Percentiles rank a stretch among this genome's conserved stretches.
Evolutionary conservation across 2,113 vertebrate species (phyloP).

Genomic region (Protobothrops mucrosquamatus): DNA sequence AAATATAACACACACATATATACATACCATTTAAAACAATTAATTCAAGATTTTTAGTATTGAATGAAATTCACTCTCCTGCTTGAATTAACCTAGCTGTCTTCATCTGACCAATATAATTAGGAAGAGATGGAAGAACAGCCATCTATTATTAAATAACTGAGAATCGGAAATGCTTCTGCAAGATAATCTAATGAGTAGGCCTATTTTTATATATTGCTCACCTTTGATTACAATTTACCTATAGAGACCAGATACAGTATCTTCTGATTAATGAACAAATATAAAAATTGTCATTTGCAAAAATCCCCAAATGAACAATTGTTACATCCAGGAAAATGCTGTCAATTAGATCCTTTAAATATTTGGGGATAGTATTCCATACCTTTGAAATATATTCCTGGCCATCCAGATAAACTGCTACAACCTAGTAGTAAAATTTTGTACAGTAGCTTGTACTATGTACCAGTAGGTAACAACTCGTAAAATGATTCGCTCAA

Average conservation of each 20-base stretch:
- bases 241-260: not conserved
- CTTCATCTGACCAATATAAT: not conserved
- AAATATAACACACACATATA: not conserved
- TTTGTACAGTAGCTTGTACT: not conserved
- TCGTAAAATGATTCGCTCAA: not conserved
- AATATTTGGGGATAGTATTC: not conserved
- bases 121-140: not conserved
- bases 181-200: not conserved
- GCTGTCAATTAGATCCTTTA: not conserved
- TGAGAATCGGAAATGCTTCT: not conserved
- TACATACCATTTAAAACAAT: not conserved
- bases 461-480: not conserved
- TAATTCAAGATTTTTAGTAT: not conserved
- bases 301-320: not conserved
- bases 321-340: not conserved
- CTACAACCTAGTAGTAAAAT: not conserved
- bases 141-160: not conserved
- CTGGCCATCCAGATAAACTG: not conserved
- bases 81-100: not conserved
- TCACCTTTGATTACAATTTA: not conserved
- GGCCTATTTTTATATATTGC: not conserved
- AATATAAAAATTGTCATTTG: not conserved
- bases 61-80: not conserved
- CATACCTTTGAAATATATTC: not conserved
- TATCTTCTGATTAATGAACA: not conserved